These are phyloP conservation scores for Noctua fimbriata DNA, from an alignment of 2,888 invertebrate genomes.

Conservation along the genomic window DNA sequence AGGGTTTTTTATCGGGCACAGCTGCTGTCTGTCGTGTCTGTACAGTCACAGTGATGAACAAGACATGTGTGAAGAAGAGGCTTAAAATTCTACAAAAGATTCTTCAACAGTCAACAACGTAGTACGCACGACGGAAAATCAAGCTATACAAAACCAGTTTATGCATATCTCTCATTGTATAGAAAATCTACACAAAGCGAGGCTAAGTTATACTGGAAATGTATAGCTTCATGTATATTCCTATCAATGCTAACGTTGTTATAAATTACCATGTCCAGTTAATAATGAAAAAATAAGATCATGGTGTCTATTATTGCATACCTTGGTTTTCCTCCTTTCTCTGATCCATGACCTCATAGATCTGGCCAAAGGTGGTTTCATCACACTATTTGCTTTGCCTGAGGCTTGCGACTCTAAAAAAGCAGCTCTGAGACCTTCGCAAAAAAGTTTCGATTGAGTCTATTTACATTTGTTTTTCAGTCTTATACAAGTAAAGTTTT, in stretches of 20 bases:
- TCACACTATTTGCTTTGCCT: not conserved
- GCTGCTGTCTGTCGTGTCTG: no score
- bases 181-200: no score
- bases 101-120: not conserved
- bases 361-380: no score
- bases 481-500: not conserved
- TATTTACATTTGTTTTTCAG: not conserved
- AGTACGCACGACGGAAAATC: no score
- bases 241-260: not conserved
- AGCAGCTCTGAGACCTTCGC: not conserved
- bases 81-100: not conserved
- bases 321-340: slow-evolving; percentile 3
- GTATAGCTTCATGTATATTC: not conserved
- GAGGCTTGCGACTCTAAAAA: not conserved
- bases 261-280: not conserved
- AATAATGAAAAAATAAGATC: not conserved
- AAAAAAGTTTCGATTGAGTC: not conserved
- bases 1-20: no score
- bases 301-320: not conserved
- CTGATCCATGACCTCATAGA: not conserved
- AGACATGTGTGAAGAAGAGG: not conserved
- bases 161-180: no score
- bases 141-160: no score
- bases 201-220: no score
- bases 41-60: no score